Evolutionary conservation across 30 jellyfish, hydroid and myxozoan species (phyloP), one percentile per base, ranked within the genome.

Genomic region (Aurelia sp.): DNA sequence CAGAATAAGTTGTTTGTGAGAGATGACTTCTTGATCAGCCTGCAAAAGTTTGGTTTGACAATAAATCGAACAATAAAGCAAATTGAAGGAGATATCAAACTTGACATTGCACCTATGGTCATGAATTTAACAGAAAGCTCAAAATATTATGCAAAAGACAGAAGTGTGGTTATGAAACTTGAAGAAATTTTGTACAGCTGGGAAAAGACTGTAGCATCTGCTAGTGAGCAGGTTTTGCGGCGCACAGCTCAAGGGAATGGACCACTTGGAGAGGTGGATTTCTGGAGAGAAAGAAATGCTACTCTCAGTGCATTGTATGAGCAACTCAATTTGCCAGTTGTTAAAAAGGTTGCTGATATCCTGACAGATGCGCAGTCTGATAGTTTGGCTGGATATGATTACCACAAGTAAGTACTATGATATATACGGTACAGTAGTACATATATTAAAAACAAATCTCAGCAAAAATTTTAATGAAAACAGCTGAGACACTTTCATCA

Each of bases 271-370:
- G 98, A 93, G 58, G 93, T 93, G 15, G 98, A 93, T 61, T 93
- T 93, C 55, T 93, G 98, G 98, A 73, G 98, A 51, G 98, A 84
- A 73, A 79, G 98, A 30, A 88, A 84, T 79, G 98, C 98, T 19
- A 93, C 97, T 13, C 71, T 93, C 23, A 93, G 98, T 88, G 98
- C 97, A 0, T 76, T 93, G 59, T 89, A 82, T 73, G 98, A 93
- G 84, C 98, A 93, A 63, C 74, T 93, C 68, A 93, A 93, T 61
- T 67, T 78, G 87, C 96, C 97, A 13, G 97, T 70, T 59, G 97
- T 93, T n/a, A 76, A 78, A 23, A 83, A 85, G 55, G 91, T 85
- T 44, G 78, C 88, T 35, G 88, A 85, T 11, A 84, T 84, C 52
- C 77, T 93, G n/a, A 86, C 85, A 22, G 84, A 75, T 23, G 94